Evolutionary conservation across 1,140 invertebrate species (phyloP).

Genomic region (Sminthurinus signatus): DNA sequence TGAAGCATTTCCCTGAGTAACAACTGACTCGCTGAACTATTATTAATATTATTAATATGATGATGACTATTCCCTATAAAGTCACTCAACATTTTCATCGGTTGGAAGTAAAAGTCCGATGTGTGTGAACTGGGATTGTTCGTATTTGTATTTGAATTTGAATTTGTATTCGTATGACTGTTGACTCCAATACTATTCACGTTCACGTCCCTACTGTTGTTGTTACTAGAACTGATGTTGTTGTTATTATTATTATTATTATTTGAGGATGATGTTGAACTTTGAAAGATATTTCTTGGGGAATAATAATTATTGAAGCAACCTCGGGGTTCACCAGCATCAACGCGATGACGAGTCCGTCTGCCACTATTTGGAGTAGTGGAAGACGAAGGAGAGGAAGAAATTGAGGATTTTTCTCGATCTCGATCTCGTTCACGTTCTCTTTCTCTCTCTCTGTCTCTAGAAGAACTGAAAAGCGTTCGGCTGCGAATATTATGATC

Average conservation of each 20-base stretch:
- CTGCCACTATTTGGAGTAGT: neutral
- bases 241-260: neutral
- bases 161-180: neutral
- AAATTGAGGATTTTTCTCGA: neutral
- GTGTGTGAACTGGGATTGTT: neutral
- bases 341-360: conserved; percentile 32
- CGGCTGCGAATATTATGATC: conserved; percentile 4
- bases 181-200: neutral
- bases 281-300: conserved; percentile 18
- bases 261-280: neutral
- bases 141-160: neutral
- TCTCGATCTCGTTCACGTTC: too few relatives aligned
- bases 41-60: conserved; percentile 15
- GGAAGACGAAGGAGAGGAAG: neutral
- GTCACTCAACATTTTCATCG: conserved; percentile 38
- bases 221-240: neutral
- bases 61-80: conserved; percentile 22
- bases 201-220: neutral
- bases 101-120: conserved; percentile 26
- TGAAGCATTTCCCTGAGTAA: conserved; percentile 34
- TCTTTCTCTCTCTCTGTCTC: neutral
- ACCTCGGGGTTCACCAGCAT: conserved; percentile 36
- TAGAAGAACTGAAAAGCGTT: conserved; percentile 3
- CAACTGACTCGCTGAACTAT: conserved; percentile 14
- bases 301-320: conserved; percentile 32